A percentile compares a stretch with the other conserved stretches of the same genome.
Evolutionary conservation across 23 tunicate species (phyloP).

Genomic region (Pegea sp.): DNA sequence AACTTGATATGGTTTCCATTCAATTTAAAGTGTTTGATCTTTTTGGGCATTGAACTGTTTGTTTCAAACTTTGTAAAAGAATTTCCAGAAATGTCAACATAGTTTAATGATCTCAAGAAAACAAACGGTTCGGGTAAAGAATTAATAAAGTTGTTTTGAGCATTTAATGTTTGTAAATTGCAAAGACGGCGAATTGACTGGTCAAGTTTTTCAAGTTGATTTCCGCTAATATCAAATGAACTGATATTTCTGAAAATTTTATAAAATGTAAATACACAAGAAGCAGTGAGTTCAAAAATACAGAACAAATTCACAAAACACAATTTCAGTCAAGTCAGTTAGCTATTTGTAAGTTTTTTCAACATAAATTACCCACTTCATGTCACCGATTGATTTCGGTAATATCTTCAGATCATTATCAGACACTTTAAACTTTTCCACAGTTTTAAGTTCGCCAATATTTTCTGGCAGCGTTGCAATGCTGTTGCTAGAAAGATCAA

Average conservation of each 20-base stretch:
- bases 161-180: slow-evolving; percentile 28
- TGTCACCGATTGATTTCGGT: no score
- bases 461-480: slow-evolving; percentile 32
- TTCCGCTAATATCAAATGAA: slow-evolving; percentile 45
- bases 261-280: no score
- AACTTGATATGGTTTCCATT: slow-evolving; percentile 36
- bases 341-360: no score
- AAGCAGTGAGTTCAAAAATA: no score
- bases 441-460: slow-evolving; percentile 21
- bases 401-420: slow-evolving; percentile 39
- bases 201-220: slow-evolving; percentile 38
- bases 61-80: slow-evolving; percentile 12
- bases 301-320: no score
- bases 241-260: no score
- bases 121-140: slow-evolving; percentile 78
- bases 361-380: no score
- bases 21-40: slow-evolving; percentile 39
- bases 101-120: slow-evolving; percentile 36
- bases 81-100: slow-evolving; percentile 62
- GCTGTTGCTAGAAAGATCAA: slow-evolving; percentile 49
- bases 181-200: slow-evolving; percentile 45
- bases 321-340: no score
- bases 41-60: slow-evolving; percentile 50
- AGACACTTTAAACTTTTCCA: slow-evolving; percentile 35
- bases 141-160: slow-evolving; percentile 29